Evolutionary conservation across 2,888 invertebrate species (phyloP), one percentile per base, ranked within the genome.

Genomic region (Caenorhabditis imperialis): DNA sequence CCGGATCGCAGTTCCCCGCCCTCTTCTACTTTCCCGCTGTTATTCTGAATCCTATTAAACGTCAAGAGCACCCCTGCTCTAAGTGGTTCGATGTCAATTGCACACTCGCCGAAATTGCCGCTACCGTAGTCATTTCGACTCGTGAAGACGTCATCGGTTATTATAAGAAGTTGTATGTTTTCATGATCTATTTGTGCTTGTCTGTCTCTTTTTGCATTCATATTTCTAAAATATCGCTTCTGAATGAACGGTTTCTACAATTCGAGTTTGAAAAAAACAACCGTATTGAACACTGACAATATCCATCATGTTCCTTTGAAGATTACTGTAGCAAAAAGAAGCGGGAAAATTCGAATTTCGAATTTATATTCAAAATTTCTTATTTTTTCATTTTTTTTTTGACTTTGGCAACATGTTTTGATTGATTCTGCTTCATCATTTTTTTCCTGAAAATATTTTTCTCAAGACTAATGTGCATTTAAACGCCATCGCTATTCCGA

Each of bases 11-110:
- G n/a, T n/a, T 50, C 5, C 51, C 18, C 6, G 33, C 18, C 20
- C 27, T 45, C 45, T 37, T 16, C 35, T 18, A 3, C 27, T n/a
- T 5, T 48, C 30, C 16, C 16, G 37, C 4, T 53, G 45, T 54
- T 54, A 54, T 60, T 53, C 30, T 20, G 54, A 73, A 73, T 62
- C 25, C 73, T 65, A 73, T 73, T 73, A 73, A 38, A 65, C 65
- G 73, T 73, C 73, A 73, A 73, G 73, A 73, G 73, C 73, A 73
- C 65, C 37, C 40, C 25, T 55, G 35, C 35, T 55, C 48, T 51
- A 73, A 65, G 65, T 65, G 73, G 65, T 60, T 73, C 38, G 44
- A 65, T 65, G 73, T 73, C 73, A 73, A 60, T 62, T 65, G 60
- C 73, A 73, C 50, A 38, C 50, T 38, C 58, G 40, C 55, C 40